These are phyloP conservation scores for Araneus ventricosus DNA, from an alignment of 1,140 invertebrate species.

Conservation along the genomic window DNA sequence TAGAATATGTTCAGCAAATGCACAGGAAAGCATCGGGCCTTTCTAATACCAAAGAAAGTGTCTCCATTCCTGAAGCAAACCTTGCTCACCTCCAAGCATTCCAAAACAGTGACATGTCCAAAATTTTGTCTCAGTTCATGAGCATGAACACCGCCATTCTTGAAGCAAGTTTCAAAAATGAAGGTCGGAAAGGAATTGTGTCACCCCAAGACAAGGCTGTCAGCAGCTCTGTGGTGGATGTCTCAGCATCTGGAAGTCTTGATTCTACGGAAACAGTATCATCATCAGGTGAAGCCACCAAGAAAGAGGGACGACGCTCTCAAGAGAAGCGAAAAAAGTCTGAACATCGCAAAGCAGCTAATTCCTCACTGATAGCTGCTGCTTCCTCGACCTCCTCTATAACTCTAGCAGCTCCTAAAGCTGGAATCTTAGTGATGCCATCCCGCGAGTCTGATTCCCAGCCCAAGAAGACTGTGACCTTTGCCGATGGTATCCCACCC, in stretches of 20 bases:
- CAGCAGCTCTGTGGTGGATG: constrained; percentile 58
- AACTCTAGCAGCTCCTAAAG: constrained; percentile 33
- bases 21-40: background rate
- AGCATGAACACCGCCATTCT: constrained; percentile 41
- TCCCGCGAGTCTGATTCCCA: background rate
- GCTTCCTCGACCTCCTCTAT: constrained; percentile 3
- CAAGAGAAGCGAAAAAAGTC: constrained; percentile 35
- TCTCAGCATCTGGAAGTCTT: background rate
- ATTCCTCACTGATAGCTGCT: background rate
- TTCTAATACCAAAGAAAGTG: background rate
- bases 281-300: constrained; percentile 35
- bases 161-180: constrained; percentile 4
- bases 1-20: constrained; percentile 48
- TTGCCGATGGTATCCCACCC: constrained; percentile 76
- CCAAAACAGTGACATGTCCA: constrained; percentile 43
- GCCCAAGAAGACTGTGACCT: constrained; percentile 76
- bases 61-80: background rate
- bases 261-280: constrained; percentile 57
- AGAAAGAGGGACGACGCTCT: background rate
- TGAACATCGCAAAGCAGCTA: background rate
- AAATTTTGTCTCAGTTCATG: constrained; percentile 22
- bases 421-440: constrained; percentile 73
- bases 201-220: constrained; percentile 60
- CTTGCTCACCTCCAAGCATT: background rate
- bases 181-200: background rate